These are phyloP conservation scores for Coelinius sp. DNA, from an alignment of 2,888 invertebrate genomes.

Conservation along the genomic window DNA sequence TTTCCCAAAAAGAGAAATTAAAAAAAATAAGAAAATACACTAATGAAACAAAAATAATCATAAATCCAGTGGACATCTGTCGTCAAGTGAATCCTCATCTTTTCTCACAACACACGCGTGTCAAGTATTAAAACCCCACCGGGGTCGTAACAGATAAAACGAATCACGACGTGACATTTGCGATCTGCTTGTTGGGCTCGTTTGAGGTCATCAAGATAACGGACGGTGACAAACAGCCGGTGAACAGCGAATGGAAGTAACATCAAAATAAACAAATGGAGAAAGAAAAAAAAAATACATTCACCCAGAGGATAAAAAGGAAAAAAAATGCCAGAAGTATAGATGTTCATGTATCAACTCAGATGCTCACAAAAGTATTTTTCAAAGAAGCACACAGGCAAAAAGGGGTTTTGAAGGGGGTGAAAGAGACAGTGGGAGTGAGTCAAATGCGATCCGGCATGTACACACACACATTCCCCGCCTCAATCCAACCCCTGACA, in stretches of 20 bases:
- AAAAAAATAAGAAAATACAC: background rate
- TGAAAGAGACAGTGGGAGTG: conserved; percentile 29
- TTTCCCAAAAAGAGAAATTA: background rate
- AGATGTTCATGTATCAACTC: conserved; percentile 14
- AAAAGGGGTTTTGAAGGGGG: conserved; percentile 1
- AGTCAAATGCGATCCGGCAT: conserved; percentile 32
- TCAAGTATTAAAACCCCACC: conserved; percentile 8
- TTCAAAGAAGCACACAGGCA: conserved; percentile 28
- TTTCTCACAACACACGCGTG: conserved; percentile 6
- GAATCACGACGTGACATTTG: conserved; percentile 57
- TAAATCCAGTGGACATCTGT: background rate
- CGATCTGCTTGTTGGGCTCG: conserved; percentile 52
- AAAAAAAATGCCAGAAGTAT: background rate
- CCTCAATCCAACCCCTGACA: conserved; percentile 8
- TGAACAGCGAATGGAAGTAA: conserved; percentile 22
- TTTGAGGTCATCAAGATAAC: conserved; percentile 63
- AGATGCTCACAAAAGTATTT: conserved; percentile 32
- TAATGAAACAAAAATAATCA: background rate
- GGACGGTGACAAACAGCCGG: conserved; percentile 43
- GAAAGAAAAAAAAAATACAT: background rate
- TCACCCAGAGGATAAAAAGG: background rate
- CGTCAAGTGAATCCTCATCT: conserved; percentile 19
- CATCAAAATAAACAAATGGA: background rate
- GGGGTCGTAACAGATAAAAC: conserved; percentile 8
- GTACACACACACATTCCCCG: conserved; percentile 11